Conservation (phyloP, 2,888 invertebrate genomes). For the Agrotis clavis region DNA sequence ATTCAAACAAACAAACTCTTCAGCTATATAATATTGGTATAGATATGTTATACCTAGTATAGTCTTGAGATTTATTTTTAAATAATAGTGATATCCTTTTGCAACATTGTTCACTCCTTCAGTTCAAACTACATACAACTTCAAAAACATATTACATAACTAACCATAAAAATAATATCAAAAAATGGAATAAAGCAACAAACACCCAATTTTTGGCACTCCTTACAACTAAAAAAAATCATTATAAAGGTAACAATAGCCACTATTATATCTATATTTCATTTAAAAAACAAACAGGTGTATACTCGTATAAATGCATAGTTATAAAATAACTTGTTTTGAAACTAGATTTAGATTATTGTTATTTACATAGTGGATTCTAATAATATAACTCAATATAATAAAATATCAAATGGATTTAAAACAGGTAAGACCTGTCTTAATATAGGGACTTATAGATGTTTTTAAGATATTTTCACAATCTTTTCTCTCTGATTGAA, state of each 20-base stretch:
- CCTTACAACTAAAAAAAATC: background rate
- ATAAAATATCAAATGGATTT: slow-evolving; percentile 10
- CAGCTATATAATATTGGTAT: background rate
- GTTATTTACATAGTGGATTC: slow-evolving; percentile 32
- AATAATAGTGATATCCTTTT: background rate
- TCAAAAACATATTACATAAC: slow-evolving; percentile 5
- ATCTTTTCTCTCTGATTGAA: slow-evolving; percentile 85
- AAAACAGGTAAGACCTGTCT: slow-evolving; percentile 30
- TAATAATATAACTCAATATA: background rate
- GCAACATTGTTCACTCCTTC: background rate
- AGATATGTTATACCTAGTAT: no score
- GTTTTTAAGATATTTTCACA: slow-evolving; percentile 80
- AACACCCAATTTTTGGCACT: slow-evolving; percentile 15
- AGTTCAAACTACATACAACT: slow-evolving; percentile 14
- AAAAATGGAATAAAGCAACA: slow-evolving; percentile 18
- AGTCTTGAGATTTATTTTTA: background rate
- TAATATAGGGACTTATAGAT: background rate
- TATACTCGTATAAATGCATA: slow-evolving; percentile 30
- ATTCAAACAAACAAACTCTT: no score
- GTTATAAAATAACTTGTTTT: slow-evolving; percentile 8
- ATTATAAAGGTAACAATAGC: background rate
- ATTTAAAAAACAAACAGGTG: background rate
- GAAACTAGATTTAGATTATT: slow-evolving; percentile 22
- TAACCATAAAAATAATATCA: background rate
- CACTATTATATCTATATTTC: background rate